phyloP scores from a whole-genome alignment of 2,113 vertebrate species.

The Hydrochoerus hydrochaeris region DNA sequence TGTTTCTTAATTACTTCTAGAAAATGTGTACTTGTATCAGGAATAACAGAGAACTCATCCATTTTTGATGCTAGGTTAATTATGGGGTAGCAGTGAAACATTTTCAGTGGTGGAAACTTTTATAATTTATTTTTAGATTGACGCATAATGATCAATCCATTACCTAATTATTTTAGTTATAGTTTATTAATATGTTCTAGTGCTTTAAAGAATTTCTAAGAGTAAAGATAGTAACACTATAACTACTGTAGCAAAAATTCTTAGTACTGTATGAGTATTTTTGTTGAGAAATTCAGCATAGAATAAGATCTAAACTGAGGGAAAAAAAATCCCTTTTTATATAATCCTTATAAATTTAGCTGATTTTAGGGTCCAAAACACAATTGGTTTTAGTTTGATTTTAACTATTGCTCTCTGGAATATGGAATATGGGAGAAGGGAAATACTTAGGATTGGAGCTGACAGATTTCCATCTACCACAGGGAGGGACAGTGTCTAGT shows the following conservation, averaged over 20 bases:
- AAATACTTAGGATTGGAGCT: neutral
- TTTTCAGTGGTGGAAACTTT: neutral
- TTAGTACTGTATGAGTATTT: neutral
- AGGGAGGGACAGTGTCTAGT: neutral
- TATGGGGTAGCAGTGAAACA: neutral
- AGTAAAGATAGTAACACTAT: neutral
- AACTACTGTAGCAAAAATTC: neutral
- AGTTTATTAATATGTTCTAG: neutral
- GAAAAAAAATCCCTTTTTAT: neutral
- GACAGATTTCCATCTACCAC: neutral
- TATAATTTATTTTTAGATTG: neutral
- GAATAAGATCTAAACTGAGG: neutral
- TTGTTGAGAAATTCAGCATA: neutral
- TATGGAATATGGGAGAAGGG: neutral
- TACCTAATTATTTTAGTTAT: slow-evolving; percentile 40
- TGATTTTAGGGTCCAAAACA: neutral
- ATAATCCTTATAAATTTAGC: neutral
- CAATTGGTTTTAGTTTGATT: slow-evolving; percentile 24
- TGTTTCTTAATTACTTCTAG: neutral
- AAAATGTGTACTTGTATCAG: slow-evolving; percentile 11
- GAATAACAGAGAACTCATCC: neutral
- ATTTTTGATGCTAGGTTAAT: neutral
- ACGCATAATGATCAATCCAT: neutral
- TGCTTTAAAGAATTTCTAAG: slow-evolving; percentile 46
- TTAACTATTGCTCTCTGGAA: neutral